These are phyloP conservation scores for Betta splendens DNA, from an alignment of 2,797 vertebrate species.

Conservation along the genomic window DNA sequence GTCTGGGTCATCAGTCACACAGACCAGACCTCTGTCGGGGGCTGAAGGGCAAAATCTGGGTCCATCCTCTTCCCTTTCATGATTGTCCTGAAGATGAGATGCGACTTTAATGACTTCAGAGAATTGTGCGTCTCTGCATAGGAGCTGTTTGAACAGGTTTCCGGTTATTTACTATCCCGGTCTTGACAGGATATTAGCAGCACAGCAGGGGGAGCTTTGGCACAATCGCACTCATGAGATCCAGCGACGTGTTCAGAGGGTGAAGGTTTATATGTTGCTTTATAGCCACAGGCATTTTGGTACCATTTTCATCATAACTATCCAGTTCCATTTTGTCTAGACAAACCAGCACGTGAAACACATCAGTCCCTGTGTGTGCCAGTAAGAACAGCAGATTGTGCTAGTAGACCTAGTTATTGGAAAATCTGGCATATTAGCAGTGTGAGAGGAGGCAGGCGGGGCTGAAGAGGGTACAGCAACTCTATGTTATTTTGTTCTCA, in stretches of 20 bases:
- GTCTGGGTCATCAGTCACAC: conserved; percentile 49
- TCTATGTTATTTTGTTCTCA: too few relatives aligned
- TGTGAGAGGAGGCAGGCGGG: conserved; percentile 14
- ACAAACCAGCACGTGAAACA: conserved; percentile 27
- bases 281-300: conserved; percentile 17
- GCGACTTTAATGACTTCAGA: conserved; percentile 38
- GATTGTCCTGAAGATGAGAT: conserved; percentile 17
- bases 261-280: conserved; percentile 35
- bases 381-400: conserved; percentile 3
- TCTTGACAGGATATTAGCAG: conserved; percentile 35
- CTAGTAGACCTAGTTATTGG: conserved; percentile 31
- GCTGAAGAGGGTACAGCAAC: too few relatives aligned
- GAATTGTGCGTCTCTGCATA: conserved; percentile 28
- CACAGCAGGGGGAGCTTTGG: conserved; percentile 9
- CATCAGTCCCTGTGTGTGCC: background rate
- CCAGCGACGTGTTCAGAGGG: conserved; percentile 38
- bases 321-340: conserved; percentile 23
- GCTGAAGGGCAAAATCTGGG: conserved; percentile 50
- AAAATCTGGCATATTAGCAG: conserved; percentile 26
- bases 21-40: conserved; percentile 35
- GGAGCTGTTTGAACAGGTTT: conserved; percentile 37
- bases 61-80: conserved; percentile 20
- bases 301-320: conserved; percentile 4
- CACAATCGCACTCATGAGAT: conserved; percentile 41
- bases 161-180: conserved; percentile 32